These are phyloP conservation scores for Amblyraja radiata DNA, from an alignment of 2,797 vertebrate genomes.

Conservation along the genomic window DNA sequence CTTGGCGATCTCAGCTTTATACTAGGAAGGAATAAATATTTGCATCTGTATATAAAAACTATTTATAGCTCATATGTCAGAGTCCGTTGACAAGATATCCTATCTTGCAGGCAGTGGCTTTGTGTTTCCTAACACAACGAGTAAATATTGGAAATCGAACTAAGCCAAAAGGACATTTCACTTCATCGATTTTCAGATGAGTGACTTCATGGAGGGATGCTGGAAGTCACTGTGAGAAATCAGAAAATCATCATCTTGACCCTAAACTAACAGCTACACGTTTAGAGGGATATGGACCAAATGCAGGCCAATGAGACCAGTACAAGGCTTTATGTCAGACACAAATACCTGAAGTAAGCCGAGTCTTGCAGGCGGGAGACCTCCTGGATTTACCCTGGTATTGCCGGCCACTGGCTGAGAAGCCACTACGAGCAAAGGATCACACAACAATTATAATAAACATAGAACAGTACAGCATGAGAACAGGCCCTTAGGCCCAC, in stretches of 20 bases:
- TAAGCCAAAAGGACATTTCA: not conserved
- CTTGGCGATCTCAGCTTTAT: not conserved
- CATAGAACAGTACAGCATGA: not conserved
- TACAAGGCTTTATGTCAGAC: no score
- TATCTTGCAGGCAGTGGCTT: not conserved
- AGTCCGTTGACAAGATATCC: no score
- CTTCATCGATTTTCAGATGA: not conserved
- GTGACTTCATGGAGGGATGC: not conserved
- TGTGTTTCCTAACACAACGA: not conserved
- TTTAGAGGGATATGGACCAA: no score
- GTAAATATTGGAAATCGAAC: not conserved
- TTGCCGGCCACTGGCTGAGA: not conserved
- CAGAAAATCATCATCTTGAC: not conserved
- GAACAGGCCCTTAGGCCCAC: no score
- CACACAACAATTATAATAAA: not conserved
- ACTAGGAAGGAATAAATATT: conserved; percentile 26
- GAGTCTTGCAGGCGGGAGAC: not conserved
- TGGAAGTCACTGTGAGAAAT: not conserved
- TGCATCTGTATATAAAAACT: conserved; percentile 7
- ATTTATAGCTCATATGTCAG: not conserved
- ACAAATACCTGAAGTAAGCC: not conserved
- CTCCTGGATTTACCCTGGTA: not conserved
- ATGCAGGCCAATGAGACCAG: no score
- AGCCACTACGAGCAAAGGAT: not conserved
- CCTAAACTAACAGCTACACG: not conserved